These are phyloP conservation scores for Teleogryllus oceanicus DNA, from an alignment of 2,888 invertebrate species.

Conservation along the genomic window DNA sequence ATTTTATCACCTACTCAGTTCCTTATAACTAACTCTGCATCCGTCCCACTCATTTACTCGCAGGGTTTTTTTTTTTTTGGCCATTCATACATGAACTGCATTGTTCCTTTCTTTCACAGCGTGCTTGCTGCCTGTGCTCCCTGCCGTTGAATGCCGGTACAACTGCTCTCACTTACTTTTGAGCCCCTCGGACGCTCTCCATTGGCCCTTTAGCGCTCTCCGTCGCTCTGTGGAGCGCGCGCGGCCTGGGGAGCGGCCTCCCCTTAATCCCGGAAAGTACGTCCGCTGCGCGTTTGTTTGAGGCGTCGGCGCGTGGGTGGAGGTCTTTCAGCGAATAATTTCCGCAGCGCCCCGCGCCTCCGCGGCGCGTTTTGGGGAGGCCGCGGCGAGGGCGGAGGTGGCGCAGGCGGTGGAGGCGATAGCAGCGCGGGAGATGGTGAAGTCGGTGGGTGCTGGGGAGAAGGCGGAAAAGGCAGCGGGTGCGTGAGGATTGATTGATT, in stretches of 20 bases:
- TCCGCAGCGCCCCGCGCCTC: neutral
- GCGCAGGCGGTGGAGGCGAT: neutral
- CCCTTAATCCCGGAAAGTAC: constrained; percentile 6
- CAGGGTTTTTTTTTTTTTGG: too few relatives aligned
- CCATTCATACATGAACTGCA: too few relatives aligned
- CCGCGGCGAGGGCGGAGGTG: neutral
- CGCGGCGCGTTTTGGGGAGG: neutral
- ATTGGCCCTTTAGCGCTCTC: too few relatives aligned
- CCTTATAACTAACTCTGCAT: too few relatives aligned
- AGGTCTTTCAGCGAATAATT: neutral
- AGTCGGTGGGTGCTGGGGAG: neutral
- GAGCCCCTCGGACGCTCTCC: too few relatives aligned
- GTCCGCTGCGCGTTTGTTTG: neutral
- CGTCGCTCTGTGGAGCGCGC: neutral
- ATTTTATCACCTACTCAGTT: too few relatives aligned
- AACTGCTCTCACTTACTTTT: too few relatives aligned
- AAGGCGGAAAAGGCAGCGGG: neutral
- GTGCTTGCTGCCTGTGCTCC: too few relatives aligned
- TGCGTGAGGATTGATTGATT: neutral
- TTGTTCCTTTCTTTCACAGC: too few relatives aligned
- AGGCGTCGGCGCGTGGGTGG: neutral
- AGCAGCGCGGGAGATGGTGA: neutral
- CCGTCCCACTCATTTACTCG: too few relatives aligned
- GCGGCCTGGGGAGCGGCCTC: neutral
- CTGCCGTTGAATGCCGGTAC: too few relatives aligned